A percentile compares a stretch with the other conserved stretches of the same genome.
These are phyloP conservation scores for Rana temporaria DNA, from an alignment of 2,113 vertebrate genomes.

Conservation along the genomic window DNA sequence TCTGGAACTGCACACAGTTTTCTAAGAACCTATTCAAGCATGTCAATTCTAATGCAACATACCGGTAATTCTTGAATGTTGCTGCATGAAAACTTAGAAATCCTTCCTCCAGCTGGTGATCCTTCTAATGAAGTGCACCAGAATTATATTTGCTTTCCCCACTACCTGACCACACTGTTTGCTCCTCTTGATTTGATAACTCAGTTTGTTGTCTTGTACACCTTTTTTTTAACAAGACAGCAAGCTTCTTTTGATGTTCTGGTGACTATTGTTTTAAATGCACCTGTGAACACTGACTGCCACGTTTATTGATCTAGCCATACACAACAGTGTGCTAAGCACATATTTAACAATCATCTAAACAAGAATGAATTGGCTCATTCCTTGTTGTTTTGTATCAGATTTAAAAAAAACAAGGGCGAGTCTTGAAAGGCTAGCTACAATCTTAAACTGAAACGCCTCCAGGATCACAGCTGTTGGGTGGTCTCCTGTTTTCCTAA, in stretches of 20 bases:
- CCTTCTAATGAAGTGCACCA: no score
- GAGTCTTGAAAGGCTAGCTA: constrained; percentile 38
- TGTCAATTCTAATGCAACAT: no score
- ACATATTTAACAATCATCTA: not conserved
- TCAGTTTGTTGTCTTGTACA: no score
- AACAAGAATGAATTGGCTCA: not conserved
- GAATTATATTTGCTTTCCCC: no score
- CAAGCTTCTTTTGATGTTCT: not conserved
- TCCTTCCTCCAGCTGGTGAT: no score
- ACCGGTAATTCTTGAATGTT: no score
- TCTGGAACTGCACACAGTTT: no score
- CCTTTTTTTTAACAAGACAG: not conserved
- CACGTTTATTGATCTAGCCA: not conserved
- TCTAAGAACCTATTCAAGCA: no score
- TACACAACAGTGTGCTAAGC: not conserved
- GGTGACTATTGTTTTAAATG: not conserved
- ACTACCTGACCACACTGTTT: no score
- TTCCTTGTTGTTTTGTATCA: constrained; percentile 19
- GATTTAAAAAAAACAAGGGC: constrained; percentile 21
- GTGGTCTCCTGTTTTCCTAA: constrained; percentile 22
- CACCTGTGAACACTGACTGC: not conserved
- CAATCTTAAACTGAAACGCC: constrained; percentile 6
- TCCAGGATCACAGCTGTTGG: constrained; percentile 36
- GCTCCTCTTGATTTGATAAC: no score
- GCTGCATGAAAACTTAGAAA: no score